Evolutionary conservation across 1,140 invertebrate species (phyloP).

Genomic region (Scaptomyza graminum): DNA sequence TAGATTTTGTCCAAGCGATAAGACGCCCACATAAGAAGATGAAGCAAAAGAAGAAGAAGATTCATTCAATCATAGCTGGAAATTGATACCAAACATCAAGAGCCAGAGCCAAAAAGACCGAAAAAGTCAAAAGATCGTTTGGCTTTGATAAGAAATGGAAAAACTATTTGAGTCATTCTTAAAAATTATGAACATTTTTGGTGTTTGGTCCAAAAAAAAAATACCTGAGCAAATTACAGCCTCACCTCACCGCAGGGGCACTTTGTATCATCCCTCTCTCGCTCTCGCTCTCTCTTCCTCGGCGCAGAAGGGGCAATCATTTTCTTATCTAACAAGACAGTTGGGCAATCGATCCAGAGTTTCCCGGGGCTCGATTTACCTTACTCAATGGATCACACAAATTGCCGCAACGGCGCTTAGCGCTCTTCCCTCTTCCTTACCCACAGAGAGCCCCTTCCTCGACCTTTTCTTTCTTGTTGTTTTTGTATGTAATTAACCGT

Average conservation of each 20-base stretch:
- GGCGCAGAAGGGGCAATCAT: constrained; percentile 52
- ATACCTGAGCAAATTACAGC: constrained; percentile 76
- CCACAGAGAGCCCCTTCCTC: neutral
- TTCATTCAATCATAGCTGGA: constrained; percentile 78
- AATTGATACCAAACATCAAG: constrained; percentile 76
- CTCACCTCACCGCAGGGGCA: constrained; percentile 51
- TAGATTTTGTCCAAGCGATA: constrained; percentile 56
- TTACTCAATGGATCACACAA: constrained; percentile 79
- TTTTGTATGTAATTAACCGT: constrained; percentile 78
- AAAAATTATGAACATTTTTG: constrained; percentile 83
- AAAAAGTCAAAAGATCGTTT: constrained; percentile 46
- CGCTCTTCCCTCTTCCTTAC: constrained; percentile 2
- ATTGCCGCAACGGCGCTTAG: constrained; percentile 65
- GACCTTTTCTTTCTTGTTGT: constrained; percentile 32
- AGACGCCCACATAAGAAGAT: constrained; percentile 57
- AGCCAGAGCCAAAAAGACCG: constrained; percentile 19
- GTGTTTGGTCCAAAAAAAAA: constrained; percentile 48
- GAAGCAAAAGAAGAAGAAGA: constrained; percentile 27
- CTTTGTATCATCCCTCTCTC: constrained; percentile 12
- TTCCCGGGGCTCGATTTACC: constrained; percentile 29
- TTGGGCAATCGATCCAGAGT: constrained; percentile 67
- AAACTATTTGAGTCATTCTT: constrained; percentile 75
- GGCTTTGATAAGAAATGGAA: constrained; percentile 51
- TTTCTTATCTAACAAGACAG: constrained; percentile 80
- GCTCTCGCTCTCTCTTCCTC: neutral